Percentiles rank a stretch among this genome's conserved stretches.
These are phyloP conservation scores for Aricia artaxerxes DNA, from an alignment of 2,888 invertebrate genomes.

Conservation along the genomic window DNA sequence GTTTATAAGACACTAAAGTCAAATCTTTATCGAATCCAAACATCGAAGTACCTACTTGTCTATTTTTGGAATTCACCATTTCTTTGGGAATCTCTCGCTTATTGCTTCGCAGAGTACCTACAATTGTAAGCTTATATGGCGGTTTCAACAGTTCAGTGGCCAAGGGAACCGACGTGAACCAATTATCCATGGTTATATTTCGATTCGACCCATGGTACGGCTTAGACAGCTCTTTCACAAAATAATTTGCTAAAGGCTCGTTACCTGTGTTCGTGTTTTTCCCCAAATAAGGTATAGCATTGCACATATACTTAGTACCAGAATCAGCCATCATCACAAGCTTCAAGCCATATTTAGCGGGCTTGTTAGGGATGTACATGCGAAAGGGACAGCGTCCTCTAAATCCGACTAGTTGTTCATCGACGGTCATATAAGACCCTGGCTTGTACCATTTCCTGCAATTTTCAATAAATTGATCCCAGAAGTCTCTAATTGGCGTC, in stretches of 20 bases:
- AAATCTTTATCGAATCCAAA: background rate
- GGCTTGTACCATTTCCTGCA: slow-evolving; percentile 7
- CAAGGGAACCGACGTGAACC: slow-evolving; percentile 35
- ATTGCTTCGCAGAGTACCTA: slow-evolving; percentile 13
- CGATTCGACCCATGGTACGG: slow-evolving; percentile 33
- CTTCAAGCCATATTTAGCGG: slow-evolving; percentile 40
- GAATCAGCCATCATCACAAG: slow-evolving; percentile 36
- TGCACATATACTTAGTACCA: slow-evolving; percentile 32
- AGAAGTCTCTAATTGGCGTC: slow-evolving; percentile 6
- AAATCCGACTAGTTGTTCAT: slow-evolving; percentile 40
- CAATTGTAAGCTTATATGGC: slow-evolving; percentile 21
- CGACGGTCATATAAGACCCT: slow-evolving; percentile 15
- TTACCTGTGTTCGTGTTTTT: slow-evolving; percentile 33
- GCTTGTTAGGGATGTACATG: slow-evolving; percentile 41
- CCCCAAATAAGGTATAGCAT: slow-evolving; percentile 33
- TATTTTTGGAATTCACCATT: background rate
- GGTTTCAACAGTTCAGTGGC: slow-evolving; percentile 28
- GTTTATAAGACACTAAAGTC: background rate
- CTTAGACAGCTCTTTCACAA: slow-evolving; percentile 34
- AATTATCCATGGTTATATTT: slow-evolving; percentile 35
- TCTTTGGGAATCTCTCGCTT: slow-evolving; percentile 32
- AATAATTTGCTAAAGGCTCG: slow-evolving; percentile 34
- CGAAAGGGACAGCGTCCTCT: slow-evolving; percentile 39
- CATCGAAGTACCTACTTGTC: background rate
- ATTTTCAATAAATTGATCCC: slow-evolving; percentile 7